These are phyloP conservation scores for Proisotoma minuta DNA, from an alignment of 2,888 invertebrate species.

Conservation along the genomic window DNA sequence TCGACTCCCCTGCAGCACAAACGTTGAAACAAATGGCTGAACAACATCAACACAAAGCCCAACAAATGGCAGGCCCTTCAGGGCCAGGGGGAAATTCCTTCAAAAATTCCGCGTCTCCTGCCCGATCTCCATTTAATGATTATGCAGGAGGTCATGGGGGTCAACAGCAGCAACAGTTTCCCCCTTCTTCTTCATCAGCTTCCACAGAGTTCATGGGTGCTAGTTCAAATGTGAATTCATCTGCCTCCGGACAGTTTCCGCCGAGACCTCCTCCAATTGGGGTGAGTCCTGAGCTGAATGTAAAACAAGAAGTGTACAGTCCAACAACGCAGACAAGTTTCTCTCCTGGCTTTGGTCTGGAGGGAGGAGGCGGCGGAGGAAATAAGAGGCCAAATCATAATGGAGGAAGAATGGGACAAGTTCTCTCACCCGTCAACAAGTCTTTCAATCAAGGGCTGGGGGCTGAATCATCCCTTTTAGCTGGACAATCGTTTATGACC, in stretches of 20 bases:
- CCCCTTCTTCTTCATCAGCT: conserved; percentile 10
- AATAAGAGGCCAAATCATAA: conserved; percentile 11
- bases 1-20: conserved; percentile 79
- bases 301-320: conserved; percentile 14
- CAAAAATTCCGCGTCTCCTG: conserved; percentile 43
- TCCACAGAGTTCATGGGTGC: conserved; percentile 7
- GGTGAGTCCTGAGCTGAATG: not conserved
- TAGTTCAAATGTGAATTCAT: not conserved
- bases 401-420: conserved; percentile 3
- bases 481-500: conserved; percentile 12
- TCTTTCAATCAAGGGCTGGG: conserved; percentile 42
- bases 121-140: conserved; percentile 52
- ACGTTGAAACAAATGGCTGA: conserved; percentile 95
- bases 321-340: conserved; percentile 13
- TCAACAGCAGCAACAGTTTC: conserved; percentile 22
- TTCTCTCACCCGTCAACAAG: conserved; percentile 39
- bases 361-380: conserved; percentile 15
- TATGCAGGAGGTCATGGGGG: conserved; percentile 49
- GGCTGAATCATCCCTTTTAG: conserved; percentile 1
- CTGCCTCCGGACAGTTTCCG: not conserved
- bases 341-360: conserved; percentile 32
- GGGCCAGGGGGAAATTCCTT: not conserved
- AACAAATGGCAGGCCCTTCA: conserved; percentile 32
- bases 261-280: conserved; percentile 1
- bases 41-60: conserved; percentile 84